Percentiles rank a stretch among this genome's conserved stretches.
These are phyloP conservation scores for Rhadina sibilatrix DNA, from an alignment of 2,113 vertebrate genomes.

Conservation along the genomic window DNA sequence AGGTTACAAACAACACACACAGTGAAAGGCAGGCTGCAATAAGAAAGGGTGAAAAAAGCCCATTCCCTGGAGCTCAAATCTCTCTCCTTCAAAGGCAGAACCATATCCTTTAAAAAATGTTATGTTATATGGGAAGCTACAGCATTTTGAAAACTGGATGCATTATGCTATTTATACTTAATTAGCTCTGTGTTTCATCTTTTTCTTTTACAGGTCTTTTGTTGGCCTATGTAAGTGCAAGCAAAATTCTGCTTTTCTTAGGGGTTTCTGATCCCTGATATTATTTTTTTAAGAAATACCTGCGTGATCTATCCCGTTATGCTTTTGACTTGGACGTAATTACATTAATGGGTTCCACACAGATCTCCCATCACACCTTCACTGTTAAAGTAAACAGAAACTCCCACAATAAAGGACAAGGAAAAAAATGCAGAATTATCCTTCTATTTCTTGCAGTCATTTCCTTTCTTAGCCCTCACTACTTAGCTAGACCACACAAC, in stretches of 20 bases:
- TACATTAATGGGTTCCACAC: neutral
- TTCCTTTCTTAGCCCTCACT: neutral
- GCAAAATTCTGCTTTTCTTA: neutral
- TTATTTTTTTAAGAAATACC: neutral
- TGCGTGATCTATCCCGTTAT: neutral
- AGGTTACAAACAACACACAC: conserved; percentile 3
- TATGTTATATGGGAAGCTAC: neutral
- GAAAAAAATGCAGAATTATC: neutral
- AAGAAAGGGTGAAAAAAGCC: neutral
- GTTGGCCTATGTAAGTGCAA: neutral
- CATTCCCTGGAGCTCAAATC: neutral
- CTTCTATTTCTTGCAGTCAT: neutral
- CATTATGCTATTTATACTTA: neutral
- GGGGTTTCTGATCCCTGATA: neutral
- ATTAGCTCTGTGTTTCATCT: neutral
- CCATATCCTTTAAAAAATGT: neutral
- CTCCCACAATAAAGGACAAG: neutral
- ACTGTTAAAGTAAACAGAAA: neutral
- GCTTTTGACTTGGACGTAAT: neutral
- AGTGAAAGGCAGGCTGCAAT: neutral
- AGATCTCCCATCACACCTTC: neutral
- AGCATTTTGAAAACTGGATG: neutral
- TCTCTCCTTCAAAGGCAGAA: neutral
- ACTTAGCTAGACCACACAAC: neutral
- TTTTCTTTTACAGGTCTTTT: neutral